phyloP scores from a whole-genome alignment of 2,797 vertebrate genomes.

The Phoxinus dragarum region DNA sequence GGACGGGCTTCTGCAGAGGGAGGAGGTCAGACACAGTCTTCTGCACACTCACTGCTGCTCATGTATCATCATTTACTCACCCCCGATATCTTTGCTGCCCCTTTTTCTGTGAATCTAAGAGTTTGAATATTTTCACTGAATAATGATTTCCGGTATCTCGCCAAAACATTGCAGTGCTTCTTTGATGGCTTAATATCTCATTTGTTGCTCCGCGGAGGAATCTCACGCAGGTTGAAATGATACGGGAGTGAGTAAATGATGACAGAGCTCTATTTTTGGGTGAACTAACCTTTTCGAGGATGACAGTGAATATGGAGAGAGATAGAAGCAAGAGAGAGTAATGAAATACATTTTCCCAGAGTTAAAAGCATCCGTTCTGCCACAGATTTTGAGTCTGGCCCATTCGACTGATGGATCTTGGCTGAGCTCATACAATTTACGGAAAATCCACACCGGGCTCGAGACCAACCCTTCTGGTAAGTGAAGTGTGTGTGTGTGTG shows the following conservation, averaged over 20 bases:
- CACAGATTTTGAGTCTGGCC: conserved; percentile 91
- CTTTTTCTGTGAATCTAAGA: not conserved
- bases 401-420: conserved; percentile 90
- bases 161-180: not conserved
- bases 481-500: conserved; percentile 55
- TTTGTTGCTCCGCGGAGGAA: not conserved
- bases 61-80: not conserved
- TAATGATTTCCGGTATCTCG: not conserved
- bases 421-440: conserved; percentile 90
- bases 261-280: not conserved
- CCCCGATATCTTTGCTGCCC: fast-evolving
- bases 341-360: not conserved
- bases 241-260: not conserved
- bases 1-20: conserved; percentile 89
- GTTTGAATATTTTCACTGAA: not conserved
- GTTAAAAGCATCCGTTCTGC: conserved; percentile 26
- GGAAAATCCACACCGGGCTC: conserved; percentile 89
- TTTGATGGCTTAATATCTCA: not conserved
- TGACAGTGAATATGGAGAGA: not conserved
- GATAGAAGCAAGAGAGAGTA: not conserved
- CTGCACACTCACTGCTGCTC: not conserved
- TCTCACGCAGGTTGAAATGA: not conserved
- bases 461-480: conserved; percentile 86
- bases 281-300: not conserved
- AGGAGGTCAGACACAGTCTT: conserved; percentile 80